Evolutionary conservation across 2,113 vertebrate genomes (phyloP).

Genomic region (Protobothrops flavoviridis): DNA sequence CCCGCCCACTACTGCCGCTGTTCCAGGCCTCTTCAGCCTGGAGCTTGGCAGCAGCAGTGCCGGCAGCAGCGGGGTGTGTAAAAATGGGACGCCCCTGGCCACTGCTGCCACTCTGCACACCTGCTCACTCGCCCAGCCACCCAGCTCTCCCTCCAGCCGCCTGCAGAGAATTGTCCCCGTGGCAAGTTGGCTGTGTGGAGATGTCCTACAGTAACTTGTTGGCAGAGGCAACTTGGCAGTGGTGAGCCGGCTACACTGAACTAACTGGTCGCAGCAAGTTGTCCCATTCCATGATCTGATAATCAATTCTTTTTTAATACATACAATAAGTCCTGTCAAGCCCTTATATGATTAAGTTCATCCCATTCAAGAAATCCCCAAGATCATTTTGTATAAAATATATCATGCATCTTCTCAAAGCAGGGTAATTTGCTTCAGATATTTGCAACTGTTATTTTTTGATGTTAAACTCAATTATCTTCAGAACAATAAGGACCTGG

Average conservation of each 20-base stretch:
- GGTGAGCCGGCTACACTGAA: background rate
- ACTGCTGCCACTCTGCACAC: background rate
- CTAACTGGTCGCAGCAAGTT: background rate
- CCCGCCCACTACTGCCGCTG: background rate
- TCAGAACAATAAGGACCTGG: background rate
- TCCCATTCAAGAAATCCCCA: background rate
- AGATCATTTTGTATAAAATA: background rate
- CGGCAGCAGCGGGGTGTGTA: background rate
- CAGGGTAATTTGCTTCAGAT: background rate
- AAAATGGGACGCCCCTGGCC: background rate
- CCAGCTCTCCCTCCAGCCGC: background rate
- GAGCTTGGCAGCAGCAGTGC: background rate
- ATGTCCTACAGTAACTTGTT: background rate
- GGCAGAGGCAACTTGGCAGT: background rate
- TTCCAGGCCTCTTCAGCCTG: background rate
- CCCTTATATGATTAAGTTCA: background rate
- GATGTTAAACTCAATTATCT: background rate
- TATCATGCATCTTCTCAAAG: background rate
- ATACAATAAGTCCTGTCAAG: background rate
- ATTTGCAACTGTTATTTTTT: background rate
- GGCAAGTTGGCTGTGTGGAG: background rate
- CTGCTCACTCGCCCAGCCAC: background rate
- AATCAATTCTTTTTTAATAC: background rate
- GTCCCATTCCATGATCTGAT: background rate
- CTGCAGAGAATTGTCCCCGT: background rate